Evolutionary conservation across 2,113 vertebrate genomes (phyloP).

Genomic region (Bothrops jararaca): DNA sequence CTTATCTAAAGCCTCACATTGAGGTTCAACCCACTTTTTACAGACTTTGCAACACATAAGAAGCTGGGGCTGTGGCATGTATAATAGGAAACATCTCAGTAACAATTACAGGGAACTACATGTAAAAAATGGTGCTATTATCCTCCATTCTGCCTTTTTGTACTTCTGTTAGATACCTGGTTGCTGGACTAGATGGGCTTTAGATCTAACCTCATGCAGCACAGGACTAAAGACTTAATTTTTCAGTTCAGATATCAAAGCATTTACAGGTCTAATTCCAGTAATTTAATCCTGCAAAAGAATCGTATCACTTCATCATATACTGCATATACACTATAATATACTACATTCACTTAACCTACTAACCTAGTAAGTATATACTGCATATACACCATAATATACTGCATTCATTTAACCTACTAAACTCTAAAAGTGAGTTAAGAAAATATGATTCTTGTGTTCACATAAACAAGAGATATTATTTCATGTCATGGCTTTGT

Average conservation of each 20-base stretch:
- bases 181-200: not conserved
- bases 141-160: not conserved
- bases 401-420: not conserved
- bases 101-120: not conserved
- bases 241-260: not conserved
- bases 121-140: not conserved
- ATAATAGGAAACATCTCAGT: not conserved
- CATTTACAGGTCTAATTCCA: not conserved
- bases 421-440: not conserved
- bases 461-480: not conserved
- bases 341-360: not conserved
- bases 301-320: not conserved
- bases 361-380: not conserved
- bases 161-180: not conserved
- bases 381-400: too few relatives aligned
- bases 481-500: not conserved
- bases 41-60: not conserved
- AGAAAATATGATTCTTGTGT: not conserved
- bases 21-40: not conserved
- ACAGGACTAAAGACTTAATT: not conserved
- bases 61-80: not conserved
- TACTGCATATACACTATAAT: too few relatives aligned
- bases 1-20: not conserved
- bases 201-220: not conserved
- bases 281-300: not conserved